These are phyloP conservation scores for Pecten maximus DNA, from an alignment of 2,888 invertebrate species.

Conservation along the genomic window DNA sequence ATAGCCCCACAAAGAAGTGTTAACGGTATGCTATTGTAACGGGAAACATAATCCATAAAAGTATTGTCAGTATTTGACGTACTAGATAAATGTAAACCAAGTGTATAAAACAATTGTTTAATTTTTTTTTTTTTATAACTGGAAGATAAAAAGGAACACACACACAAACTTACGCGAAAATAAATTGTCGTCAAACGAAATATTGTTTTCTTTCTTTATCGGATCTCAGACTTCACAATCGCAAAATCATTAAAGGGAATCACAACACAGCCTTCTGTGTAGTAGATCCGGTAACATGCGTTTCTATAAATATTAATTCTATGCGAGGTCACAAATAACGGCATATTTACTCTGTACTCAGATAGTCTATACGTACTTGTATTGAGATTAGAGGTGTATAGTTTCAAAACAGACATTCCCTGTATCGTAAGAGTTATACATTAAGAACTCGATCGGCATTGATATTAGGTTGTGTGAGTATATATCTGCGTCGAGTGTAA, in stretches of 20 bases:
- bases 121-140: too few relatives aligned
- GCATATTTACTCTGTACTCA: neutral
- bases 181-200: too few relatives aligned
- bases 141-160: too few relatives aligned
- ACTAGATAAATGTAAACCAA: too few relatives aligned
- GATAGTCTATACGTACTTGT: neutral
- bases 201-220: neutral
- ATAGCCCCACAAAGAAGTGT: too few relatives aligned
- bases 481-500: neutral
- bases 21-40: too few relatives aligned
- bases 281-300: neutral
- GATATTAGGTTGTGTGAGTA: neutral
- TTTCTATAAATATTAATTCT: neutral
- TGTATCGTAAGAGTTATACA: neutral
- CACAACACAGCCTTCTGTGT: neutral
- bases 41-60: too few relatives aligned
- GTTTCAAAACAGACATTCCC: neutral
- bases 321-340: neutral
- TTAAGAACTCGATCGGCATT: neutral
- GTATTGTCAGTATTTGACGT: too few relatives aligned
- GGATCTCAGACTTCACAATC: neutral
- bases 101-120: too few relatives aligned
- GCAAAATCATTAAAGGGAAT: neutral
- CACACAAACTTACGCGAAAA: too few relatives aligned
- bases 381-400: neutral